These are phyloP conservation scores for Trichonephila clavipes DNA, from an alignment of 1,140 invertebrate species.

Conservation along the genomic window DNA sequence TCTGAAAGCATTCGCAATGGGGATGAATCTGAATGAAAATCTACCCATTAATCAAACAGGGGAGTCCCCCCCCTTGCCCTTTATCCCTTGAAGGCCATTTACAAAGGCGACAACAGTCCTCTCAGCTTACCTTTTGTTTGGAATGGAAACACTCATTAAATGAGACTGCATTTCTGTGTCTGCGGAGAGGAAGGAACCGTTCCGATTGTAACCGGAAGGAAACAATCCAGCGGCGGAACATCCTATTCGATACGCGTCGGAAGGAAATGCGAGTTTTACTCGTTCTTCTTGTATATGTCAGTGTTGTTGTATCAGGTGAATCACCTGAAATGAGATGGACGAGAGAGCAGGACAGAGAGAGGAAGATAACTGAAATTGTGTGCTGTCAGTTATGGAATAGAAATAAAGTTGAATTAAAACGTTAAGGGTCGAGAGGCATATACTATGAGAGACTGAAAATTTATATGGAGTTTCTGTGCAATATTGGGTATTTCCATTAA, in stretches of 20 bases:
- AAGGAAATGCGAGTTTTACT: not conserved
- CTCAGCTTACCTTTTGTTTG: not conserved
- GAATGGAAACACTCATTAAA: not conserved
- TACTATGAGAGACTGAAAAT: no score
- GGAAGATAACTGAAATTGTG: not conserved
- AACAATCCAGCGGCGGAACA: not conserved
- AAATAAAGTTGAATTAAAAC: no score
- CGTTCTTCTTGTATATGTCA: not conserved
- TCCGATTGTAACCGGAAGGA: slow-evolving; percentile 6
- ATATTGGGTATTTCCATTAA: no score
- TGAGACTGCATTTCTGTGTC: not conserved
- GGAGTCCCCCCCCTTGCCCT: not conserved
- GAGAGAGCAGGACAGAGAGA: not conserved
- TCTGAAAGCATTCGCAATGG: not conserved
- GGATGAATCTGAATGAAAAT: not conserved
- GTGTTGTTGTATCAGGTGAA: not conserved
- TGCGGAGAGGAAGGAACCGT: not conserved
- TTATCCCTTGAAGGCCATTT: not conserved
- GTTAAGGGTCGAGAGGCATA: no score
- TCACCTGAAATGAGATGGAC: not conserved
- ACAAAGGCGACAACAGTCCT: not conserved
- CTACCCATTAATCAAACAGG: not conserved
- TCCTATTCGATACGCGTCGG: not conserved
- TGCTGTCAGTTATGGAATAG: not conserved
- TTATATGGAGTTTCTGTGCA: no score